A percentile compares a stretch with the other conserved stretches of the same genome.
These are phyloP conservation scores for Eristalis tenax DNA, from an alignment of 2,888 invertebrate genomes.

Conservation along the genomic window DNA sequence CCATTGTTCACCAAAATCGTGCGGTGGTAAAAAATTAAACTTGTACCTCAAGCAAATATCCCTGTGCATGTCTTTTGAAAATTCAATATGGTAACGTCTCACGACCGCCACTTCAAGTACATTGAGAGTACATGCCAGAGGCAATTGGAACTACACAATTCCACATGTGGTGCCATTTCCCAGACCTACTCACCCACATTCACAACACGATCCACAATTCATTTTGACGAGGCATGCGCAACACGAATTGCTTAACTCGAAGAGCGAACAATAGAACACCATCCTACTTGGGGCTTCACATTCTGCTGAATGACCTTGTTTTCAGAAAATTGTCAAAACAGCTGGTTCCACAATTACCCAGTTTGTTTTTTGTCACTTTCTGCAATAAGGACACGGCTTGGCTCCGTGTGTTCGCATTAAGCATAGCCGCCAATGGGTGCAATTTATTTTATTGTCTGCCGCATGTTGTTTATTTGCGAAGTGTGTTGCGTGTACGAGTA, in stretches of 20 bases:
- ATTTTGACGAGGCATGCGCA: conserved; percentile 40
- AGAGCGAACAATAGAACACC: not conserved
- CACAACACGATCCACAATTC: conserved; percentile 52
- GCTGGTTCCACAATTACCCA: conserved; percentile 58
- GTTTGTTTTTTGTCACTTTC: conserved; percentile 26
- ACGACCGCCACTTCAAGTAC: conserved; percentile 8
- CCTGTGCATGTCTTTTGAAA: not conserved
- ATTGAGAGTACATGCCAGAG: conserved; percentile 16
- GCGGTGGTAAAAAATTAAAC: conserved; percentile 7
- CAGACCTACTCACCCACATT: conserved; percentile 54
- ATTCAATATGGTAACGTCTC: conserved; percentile 17
- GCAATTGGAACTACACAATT: conserved; percentile 30
- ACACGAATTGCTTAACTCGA: not conserved
- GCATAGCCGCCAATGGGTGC: conserved; percentile 31
- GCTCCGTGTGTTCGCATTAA: conserved; percentile 36
- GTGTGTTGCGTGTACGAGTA: conserved; percentile 23
- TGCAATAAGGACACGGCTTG: conserved; percentile 16
- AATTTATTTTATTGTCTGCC: conserved; percentile 60
- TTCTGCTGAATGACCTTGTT: conserved; percentile 58
- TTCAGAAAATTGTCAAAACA: conserved; percentile 24
- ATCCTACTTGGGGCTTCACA: not conserved
- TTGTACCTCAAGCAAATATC: not conserved
- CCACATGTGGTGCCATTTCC: conserved; percentile 19
- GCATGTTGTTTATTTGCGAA: conserved; percentile 37
- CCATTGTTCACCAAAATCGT: conserved; percentile 2